Conservation (phyloP, 2,797 vertebrate genomes). For the Oceanodroma leucorhoa region DNA sequence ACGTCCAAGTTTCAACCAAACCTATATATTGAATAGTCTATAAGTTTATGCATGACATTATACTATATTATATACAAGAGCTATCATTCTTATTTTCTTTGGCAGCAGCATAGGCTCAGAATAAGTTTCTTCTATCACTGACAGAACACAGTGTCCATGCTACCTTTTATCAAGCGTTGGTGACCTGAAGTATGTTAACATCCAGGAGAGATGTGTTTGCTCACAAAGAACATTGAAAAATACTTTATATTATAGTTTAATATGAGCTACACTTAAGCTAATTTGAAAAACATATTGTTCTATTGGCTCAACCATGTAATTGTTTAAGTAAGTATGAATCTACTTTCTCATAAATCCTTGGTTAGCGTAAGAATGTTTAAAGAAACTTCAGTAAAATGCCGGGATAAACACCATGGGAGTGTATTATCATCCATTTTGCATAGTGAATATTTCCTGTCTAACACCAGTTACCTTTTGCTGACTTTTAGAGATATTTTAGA, state of each 20-base stretch:
- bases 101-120: not conserved
- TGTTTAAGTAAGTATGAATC: not conserved
- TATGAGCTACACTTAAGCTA: not conserved
- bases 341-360: not conserved
- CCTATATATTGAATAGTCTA: not conserved
- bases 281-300: not conserved
- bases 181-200: not conserved
- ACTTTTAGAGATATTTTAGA: not conserved
- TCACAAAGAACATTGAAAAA: not conserved
- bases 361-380: not conserved
- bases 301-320: not conserved
- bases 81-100: not conserved
- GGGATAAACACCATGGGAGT: not conserved
- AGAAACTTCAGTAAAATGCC: not conserved
- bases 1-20: not conserved
- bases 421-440: not conserved
- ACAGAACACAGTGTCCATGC: not conserved
- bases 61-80: not conserved
- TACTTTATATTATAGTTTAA: not conserved
- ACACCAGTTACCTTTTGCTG: not conserved
- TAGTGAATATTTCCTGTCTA: not conserved
- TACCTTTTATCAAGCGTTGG: not conserved
- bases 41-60: not conserved
- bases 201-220: not conserved
- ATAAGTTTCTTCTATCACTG: not conserved